These are phyloP conservation scores for Upupa epops DNA, from an alignment of 2,113 vertebrate genomes.

Conservation along the genomic window DNA sequence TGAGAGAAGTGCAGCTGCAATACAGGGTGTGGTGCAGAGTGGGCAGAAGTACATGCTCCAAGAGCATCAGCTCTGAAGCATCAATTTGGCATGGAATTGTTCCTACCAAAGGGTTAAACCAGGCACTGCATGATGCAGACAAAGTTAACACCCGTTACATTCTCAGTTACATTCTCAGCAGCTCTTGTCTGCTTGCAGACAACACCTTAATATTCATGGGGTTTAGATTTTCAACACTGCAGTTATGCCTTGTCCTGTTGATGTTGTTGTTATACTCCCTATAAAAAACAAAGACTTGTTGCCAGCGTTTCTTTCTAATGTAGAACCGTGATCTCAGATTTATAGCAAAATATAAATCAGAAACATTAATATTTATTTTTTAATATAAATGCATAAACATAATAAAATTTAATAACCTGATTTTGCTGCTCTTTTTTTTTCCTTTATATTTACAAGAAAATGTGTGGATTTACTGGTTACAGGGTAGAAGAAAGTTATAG, in stretches of 20 bases:
- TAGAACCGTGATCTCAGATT: background rate
- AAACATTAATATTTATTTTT: no score
- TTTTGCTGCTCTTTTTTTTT: background rate
- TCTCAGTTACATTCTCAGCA: background rate
- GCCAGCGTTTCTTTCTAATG: background rate
- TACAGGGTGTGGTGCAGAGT: background rate
- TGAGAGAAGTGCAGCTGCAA: accelerated
- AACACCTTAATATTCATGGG: background rate
- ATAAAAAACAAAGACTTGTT: background rate
- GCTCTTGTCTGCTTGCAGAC: background rate
- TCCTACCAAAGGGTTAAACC: background rate
- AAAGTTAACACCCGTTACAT: background rate
- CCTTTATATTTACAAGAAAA: background rate
- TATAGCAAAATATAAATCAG: background rate
- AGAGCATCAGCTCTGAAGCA: background rate
- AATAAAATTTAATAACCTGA: background rate
- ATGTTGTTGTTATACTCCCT: background rate
- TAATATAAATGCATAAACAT: background rate
- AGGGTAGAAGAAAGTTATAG: constrained; percentile 4
- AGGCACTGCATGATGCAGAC: background rate
- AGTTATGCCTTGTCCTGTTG: background rate
- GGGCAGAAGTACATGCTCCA: background rate
- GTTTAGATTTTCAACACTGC: background rate
- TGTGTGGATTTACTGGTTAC: background rate
- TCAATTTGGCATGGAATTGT: background rate